A percentile compares a stretch with the other conserved stretches of the same genome.
Conservation (phyloP, 2,797 vertebrate species). For the Catostomus latipinnis region DNA sequence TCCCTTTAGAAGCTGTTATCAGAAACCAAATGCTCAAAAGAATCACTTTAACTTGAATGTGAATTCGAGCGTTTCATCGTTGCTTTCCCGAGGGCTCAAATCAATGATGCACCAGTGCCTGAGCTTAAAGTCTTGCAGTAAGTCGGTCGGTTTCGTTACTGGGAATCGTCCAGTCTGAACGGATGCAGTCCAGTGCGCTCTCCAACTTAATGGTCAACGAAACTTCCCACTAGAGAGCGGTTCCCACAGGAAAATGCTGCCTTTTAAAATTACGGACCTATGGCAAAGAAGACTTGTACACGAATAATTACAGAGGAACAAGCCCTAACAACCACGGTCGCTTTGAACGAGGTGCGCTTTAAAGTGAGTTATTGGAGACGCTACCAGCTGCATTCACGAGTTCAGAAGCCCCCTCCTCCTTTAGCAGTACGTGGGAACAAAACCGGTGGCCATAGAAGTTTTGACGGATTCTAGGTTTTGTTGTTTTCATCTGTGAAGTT, state of each 20-base stretch:
- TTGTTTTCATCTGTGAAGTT: too few species aligned
- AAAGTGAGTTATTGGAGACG: constrained; percentile 48
- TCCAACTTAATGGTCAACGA: constrained; percentile 38
- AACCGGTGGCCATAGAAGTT: constrained; percentile 27
- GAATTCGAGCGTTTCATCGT: constrained; percentile 41
- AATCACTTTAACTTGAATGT: constrained; percentile 20
- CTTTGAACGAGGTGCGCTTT: constrained; percentile 22
- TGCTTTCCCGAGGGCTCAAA: constrained; percentile 18
- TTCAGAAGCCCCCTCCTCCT: constrained; percentile 6
- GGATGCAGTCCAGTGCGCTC: constrained; percentile 44
- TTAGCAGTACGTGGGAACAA: constrained; percentile 7
- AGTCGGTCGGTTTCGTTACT: neutral
- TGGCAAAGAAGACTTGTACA: constrained; percentile 10
- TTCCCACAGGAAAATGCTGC: constrained; percentile 15
- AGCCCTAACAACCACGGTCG: constrained; percentile 11
- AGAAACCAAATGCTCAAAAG: constrained; percentile 31
- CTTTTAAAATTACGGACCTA: constrained; percentile 38
- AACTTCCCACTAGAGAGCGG: constrained; percentile 45
- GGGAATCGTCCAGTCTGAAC: constrained; percentile 21
- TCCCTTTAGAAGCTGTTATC: constrained; percentile 38
- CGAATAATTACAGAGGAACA: constrained; percentile 48
- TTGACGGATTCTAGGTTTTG: neutral
- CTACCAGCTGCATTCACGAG: constrained; percentile 44
- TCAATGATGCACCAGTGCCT: neutral
- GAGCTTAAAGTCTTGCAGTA: constrained; percentile 31